phyloP scores from a whole-genome alignment of 2,888 invertebrate species.

The Caenorhabditis parvicauda region DNA sequence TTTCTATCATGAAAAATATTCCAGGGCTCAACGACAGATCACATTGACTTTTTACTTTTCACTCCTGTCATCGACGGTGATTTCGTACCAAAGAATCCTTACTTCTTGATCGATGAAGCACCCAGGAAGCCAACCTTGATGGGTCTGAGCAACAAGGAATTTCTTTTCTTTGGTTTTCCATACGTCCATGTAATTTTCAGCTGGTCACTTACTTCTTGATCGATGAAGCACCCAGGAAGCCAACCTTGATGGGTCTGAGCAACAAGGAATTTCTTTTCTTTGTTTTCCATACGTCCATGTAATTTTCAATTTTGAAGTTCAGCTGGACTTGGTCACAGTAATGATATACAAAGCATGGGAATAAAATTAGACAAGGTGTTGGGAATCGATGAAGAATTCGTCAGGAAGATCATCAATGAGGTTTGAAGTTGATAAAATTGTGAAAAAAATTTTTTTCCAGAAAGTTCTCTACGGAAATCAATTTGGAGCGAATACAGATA shows the following conservation, averaged over 20 bases:
- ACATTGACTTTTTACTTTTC: conserved; percentile 35
- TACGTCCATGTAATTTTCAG: too few species aligned
- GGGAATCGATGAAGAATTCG: conserved; percentile 14
- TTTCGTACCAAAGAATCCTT: conserved; percentile 31
- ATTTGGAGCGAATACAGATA: conserved; percentile 13
- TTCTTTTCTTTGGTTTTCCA: conserved; percentile 36
- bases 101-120: conserved; percentile 24
- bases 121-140: conserved; percentile 42
- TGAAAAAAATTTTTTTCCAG: background rate
- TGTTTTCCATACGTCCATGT: too few species aligned
- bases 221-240: conserved; percentile 36
- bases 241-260: conserved; percentile 42
- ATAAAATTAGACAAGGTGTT: conserved; percentile 6
- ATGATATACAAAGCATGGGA: too few species aligned
- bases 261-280: conserved; percentile 40
- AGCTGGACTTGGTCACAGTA: too few species aligned
- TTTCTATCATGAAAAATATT: background rate
- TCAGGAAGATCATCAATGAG: conserved; percentile 11
- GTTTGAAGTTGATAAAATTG: background rate
- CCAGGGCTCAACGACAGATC: conserved; percentile 19
- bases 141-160: conserved; percentile 45
- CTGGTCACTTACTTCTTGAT: too few species aligned
- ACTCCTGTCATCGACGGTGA: conserved; percentile 45
- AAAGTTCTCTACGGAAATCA: conserved; percentile 18
- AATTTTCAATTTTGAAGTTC: background rate